phyloP scores from a whole-genome alignment of 1,140 invertebrate species.

The Cheumatopsyche charites region DNA sequence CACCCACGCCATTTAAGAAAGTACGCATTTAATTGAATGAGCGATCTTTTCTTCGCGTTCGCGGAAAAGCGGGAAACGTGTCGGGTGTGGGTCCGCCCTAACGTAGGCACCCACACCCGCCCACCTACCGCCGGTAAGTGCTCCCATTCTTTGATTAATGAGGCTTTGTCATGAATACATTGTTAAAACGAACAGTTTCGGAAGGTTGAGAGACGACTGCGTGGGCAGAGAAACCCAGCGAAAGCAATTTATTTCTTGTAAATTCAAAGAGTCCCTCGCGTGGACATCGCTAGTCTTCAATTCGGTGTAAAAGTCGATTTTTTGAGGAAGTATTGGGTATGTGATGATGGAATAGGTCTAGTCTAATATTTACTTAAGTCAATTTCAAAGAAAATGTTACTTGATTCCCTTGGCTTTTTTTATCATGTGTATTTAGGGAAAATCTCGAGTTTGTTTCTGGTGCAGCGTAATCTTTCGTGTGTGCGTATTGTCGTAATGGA shows the following conservation, averaged over 20 bases:
- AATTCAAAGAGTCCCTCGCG: constrained; percentile 11
- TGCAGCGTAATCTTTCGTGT: too few species aligned
- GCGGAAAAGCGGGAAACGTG: too few species aligned
- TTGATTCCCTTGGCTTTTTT: too few species aligned
- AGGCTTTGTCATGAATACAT: constrained; percentile 28
- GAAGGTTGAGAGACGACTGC: neutral
- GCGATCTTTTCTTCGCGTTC: constrained; percentile 25
- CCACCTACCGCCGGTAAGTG: neutral
- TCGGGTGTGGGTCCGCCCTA: neutral
- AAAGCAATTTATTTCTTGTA: constrained; percentile 27
- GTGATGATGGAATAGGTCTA: too few species aligned
- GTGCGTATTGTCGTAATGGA: too few species aligned
- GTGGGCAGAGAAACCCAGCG: constrained; percentile 4
- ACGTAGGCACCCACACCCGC: neutral
- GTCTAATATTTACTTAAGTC: too few species aligned
- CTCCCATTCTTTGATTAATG: constrained; percentile 26
- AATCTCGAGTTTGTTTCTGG: too few species aligned
- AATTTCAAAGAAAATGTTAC: too few species aligned
- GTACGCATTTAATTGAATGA: constrained; percentile 18
- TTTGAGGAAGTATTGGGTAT: too few species aligned
- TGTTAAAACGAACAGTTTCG: constrained; percentile 19
- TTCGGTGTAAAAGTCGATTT: too few species aligned
- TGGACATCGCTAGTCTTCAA: neutral
- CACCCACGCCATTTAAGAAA: too few species aligned
- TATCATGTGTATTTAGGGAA: too few species aligned